Percentiles rank a stretch among this genome's conserved stretches.
These are phyloP conservation scores for Lampropteryx suffumata DNA, from an alignment of 2,888 invertebrate genomes.

Conservation along the genomic window DNA sequence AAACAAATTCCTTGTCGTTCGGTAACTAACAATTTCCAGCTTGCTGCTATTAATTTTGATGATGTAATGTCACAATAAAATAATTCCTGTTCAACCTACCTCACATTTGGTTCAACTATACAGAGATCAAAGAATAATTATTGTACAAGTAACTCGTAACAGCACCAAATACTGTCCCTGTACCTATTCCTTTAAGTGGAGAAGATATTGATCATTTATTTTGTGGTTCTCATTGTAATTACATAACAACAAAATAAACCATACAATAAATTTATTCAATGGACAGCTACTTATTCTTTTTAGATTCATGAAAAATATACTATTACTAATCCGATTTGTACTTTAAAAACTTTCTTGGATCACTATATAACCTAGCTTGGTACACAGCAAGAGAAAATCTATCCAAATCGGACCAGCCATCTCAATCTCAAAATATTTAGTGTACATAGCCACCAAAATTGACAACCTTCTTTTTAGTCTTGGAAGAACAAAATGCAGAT, in stretches of 20 bases:
- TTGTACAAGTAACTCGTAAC: conserved; percentile 44
- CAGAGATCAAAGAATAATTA: conserved; percentile 69
- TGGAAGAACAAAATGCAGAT: conserved; percentile 71
- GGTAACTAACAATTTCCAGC: conserved; percentile 63
- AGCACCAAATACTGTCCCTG: too few relatives aligned
- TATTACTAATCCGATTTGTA: not conserved
- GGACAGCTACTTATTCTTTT: not conserved
- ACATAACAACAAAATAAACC: too few relatives aligned
- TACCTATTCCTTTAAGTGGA: too few relatives aligned
- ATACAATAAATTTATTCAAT: too few relatives aligned
- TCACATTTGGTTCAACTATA: conserved; percentile 69
- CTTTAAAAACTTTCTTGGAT: not conserved
- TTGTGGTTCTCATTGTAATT: too few relatives aligned
- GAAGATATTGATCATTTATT: too few relatives aligned
- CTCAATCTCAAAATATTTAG: not conserved
- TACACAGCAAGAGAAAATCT: not conserved
- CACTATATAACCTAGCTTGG: not conserved
- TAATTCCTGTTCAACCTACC: conserved; percentile 43
- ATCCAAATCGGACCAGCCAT: conserved; percentile 5
- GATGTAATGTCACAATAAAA: conserved; percentile 50
- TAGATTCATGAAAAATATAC: not conserved
- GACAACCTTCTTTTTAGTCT: not conserved
- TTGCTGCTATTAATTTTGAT: conserved; percentile 27
- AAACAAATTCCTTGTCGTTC: conserved; percentile 38
- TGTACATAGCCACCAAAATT: not conserved